Conservation (phyloP, 2,888 invertebrate species). For the Drosophila anomelani region DNA sequence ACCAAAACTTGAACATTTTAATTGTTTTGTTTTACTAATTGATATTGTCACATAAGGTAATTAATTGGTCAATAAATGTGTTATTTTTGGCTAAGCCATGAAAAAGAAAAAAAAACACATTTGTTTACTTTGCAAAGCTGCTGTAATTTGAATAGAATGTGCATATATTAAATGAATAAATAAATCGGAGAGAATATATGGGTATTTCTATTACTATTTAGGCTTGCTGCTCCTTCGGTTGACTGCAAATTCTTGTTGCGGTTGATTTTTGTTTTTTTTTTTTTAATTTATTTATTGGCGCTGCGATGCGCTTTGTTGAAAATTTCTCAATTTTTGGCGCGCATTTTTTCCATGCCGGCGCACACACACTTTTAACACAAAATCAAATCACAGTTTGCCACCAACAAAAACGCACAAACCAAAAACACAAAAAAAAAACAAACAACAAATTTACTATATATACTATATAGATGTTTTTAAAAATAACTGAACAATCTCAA, state of each 20-base stretch:
- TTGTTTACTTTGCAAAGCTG: constrained; percentile 28
- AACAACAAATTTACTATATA: constrained; percentile 1
- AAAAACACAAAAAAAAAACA: constrained; percentile 20
- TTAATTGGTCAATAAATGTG: constrained; percentile 23
- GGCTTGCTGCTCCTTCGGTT: constrained; percentile 5
- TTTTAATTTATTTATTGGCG: constrained; percentile 3
- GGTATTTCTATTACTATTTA: constrained; percentile 20
- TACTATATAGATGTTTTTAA: constrained; percentile 3
- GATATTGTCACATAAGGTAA: constrained; percentile 15
- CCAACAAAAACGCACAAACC: constrained; percentile 18
- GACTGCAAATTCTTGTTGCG: constrained; percentile 13
- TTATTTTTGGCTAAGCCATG: constrained; percentile 7
- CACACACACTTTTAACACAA: constrained; percentile 26
- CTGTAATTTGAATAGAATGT: not conserved
- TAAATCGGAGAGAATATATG: not conserved
- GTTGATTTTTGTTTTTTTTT: constrained; percentile 11
- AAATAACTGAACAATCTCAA: constrained; percentile 13
- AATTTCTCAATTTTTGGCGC: constrained; percentile 64
- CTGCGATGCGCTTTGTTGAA: constrained; percentile 26
- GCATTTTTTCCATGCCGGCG: constrained; percentile 52
- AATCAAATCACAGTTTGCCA: constrained; percentile 16
- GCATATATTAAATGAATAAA: not conserved
- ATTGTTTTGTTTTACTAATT: constrained; percentile 23
- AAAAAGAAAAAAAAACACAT: not conserved
- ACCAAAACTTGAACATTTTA: not conserved